Evolutionary conservation across 2,797 vertebrate species (phyloP), one percentile per base, ranked within the genome.

Genomic region (Melanogrammus aeglefinus): DNA sequence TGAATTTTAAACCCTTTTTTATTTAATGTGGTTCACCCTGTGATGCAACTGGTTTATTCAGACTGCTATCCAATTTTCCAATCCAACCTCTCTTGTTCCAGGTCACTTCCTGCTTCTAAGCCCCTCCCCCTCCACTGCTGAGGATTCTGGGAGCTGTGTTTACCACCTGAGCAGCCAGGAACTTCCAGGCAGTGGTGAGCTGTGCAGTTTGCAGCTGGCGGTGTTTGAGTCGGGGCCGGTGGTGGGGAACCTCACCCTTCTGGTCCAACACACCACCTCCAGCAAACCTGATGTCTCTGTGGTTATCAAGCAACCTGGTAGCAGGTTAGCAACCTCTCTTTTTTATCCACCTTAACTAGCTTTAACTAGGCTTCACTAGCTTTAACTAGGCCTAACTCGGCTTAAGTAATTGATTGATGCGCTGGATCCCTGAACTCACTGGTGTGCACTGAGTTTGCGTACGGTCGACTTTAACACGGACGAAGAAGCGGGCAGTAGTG

Each of bases 61-160:
- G 47, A 51, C 57, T 63, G n/a, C 57, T 63, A n/a, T 24, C 21
- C 57, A 63, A n/a, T 63, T 24, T 66, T 83, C 38, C 4, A 69
- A 63, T 24, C 57, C 76, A 57, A 82, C 9, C 82, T 89, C 79
- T 77, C 66, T 51, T 63, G 63, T 75, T 63, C 0, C 0, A 97
- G 96, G 95, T 76, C 90, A 95, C 81, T 94, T 96, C 86, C 94
- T 97, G 76, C 87, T 96, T 70, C 85, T 97, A 36, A 95, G 38
- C 38, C 38, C 86, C 73, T 75, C 89, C 29, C 73, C 83, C 81
- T 74, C 83, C 81, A 84, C 78, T 75, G 80, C 82, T 57, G 84
- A 86, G 36, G 85, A 73, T 38, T 81, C 92, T 85, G 92, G 89
- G 6, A 93, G 78, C 83, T 97, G 96, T 75, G 86, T 91, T 39